These are phyloP conservation scores for Nemotelus nigrinus DNA, from an alignment of 2,888 invertebrate genomes.

Conservation along the genomic window DNA sequence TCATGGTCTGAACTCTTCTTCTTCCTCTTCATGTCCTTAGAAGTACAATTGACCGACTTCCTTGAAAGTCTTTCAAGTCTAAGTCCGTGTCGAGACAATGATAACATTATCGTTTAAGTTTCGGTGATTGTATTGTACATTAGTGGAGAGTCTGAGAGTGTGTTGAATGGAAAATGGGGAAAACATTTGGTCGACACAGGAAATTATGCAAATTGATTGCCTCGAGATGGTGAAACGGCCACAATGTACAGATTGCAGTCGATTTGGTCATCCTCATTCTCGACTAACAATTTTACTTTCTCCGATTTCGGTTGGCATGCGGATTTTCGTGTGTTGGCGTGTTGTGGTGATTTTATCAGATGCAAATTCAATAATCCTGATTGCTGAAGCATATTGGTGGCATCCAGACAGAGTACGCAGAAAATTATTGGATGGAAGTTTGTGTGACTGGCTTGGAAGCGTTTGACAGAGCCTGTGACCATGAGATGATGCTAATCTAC, in stretches of 20 bases:
- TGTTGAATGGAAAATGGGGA: background rate
- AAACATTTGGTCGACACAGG: background rate
- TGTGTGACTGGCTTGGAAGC: too few species aligned
- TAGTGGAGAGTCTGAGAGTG: too few species aligned
- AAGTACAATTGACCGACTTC: constrained; percentile 7
- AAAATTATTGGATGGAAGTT: background rate
- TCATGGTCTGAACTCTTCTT: too few species aligned
- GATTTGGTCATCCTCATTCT: constrained; percentile 1
- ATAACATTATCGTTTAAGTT: too few species aligned
- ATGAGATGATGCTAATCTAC: too few species aligned
- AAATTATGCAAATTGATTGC: constrained; percentile 18
- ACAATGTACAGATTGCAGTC: background rate
- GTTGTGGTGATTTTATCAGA: constrained; percentile 12
- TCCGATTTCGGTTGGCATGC: constrained; percentile 7
- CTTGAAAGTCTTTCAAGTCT: background rate
- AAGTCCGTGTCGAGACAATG: background rate
- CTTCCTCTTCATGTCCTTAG: too few species aligned
- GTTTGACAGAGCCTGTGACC: too few species aligned
- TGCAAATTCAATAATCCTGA: constrained; percentile 23
- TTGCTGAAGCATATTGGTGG: background rate
- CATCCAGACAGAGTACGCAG: constrained; percentile 10
- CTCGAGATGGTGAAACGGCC: background rate
- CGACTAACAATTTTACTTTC: constrained; percentile 14
- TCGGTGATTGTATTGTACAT: too few species aligned
- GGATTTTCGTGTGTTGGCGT: background rate